Evolutionary conservation across 1,140 invertebrate genomes (phyloP).

Genomic region (Drosophila asahinai): DNA sequence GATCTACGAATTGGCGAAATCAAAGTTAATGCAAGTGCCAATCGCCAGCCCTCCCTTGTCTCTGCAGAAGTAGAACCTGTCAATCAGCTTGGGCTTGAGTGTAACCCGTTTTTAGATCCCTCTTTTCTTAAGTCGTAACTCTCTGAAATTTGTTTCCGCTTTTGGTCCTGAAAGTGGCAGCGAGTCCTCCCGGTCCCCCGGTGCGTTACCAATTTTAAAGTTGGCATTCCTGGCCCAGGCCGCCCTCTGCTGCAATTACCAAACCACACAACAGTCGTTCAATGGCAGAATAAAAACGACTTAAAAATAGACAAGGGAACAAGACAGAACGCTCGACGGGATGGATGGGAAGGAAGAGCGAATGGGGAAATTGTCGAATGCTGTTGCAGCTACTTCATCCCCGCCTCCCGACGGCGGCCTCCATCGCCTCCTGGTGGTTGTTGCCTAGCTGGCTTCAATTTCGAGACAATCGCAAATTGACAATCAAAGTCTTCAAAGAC

Average conservation of each 20-base stretch:
- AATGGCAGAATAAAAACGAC: conserved; percentile 79
- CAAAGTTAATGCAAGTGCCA: conserved; percentile 78
- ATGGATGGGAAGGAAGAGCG: conserved; percentile 2
- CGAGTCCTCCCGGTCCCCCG: conserved; percentile 23
- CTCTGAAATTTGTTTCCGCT: conserved; percentile 77
- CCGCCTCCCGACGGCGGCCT: background rate
- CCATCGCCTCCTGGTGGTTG: conserved; percentile 13
- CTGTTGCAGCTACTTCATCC: conserved; percentile 44
- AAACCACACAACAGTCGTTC: conserved; percentile 82
- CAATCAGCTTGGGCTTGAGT: conserved; percentile 55
- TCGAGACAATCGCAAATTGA: conserved; percentile 83
- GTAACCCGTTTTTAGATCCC: conserved; percentile 48
- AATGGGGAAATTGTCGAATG: conserved; percentile 43
- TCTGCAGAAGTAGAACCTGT: conserved; percentile 36
- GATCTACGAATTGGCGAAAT: conserved; percentile 55
- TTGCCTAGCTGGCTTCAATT: conserved; percentile 69
- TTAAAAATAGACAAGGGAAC: conserved; percentile 82
- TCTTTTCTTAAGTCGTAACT: conserved; percentile 59
- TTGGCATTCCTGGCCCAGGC: conserved; percentile 61
- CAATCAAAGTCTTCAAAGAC: conserved; percentile 83
- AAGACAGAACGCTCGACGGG: conserved; percentile 53
- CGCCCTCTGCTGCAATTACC: conserved; percentile 78
- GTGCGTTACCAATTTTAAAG: conserved; percentile 80
- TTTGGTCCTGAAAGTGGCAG: conserved; percentile 66
- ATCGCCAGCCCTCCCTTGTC: conserved; percentile 57